Evolutionary conservation across 2,113 vertebrate species (phyloP), one percentile per base, ranked within the genome.

Genomic region (Tenebrosternarchus preto): DNA sequence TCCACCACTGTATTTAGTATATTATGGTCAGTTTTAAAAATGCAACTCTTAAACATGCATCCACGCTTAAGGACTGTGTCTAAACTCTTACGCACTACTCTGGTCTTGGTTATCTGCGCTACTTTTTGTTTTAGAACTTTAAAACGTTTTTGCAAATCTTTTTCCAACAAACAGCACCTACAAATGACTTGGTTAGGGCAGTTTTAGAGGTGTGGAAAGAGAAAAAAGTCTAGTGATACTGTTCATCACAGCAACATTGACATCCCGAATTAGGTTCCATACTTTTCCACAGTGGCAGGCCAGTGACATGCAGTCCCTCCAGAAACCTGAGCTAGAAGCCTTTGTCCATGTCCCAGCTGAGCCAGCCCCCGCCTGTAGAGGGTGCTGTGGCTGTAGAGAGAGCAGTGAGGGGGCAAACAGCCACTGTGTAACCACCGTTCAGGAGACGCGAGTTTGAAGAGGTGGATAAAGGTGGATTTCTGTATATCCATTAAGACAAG

Each of bases 401-500:
- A 43, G 2, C 57, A 22, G 55, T 19, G n/a, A 73, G 64, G 50
- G 63, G 82, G 69, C 81, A 88, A 86, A 76, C 83, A 81, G 55
- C 66, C 75, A 7, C 7, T 78, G 69, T 71, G 77, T 82, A 39
- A 80, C 22, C 5, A 66, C 46, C 53, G 69, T 66, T 75, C 75
- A 63, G 63, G 73, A 22, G 73, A 46, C 33, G 22, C 19, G 33
- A 31, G 50, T 39, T 80, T 73, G 17, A 50, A 50, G 64, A 89
- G 89, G 86, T 89, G 89, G 80, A 87, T 80, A 90, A 87, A 91
- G 86, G 87, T 22, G 75, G 70, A 70, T 78, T 81, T 63, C 39
- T 69, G 27, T 55, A 86, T 85, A 83, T 77, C 76, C 71, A 57
- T 73, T 67, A 77, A 84, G 75, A 67, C 43, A 68, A 73, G 57